These are phyloP conservation scores for Peromyscus leucopus DNA, from an alignment of 2,113 vertebrate species.

Conservation along the genomic window DNA sequence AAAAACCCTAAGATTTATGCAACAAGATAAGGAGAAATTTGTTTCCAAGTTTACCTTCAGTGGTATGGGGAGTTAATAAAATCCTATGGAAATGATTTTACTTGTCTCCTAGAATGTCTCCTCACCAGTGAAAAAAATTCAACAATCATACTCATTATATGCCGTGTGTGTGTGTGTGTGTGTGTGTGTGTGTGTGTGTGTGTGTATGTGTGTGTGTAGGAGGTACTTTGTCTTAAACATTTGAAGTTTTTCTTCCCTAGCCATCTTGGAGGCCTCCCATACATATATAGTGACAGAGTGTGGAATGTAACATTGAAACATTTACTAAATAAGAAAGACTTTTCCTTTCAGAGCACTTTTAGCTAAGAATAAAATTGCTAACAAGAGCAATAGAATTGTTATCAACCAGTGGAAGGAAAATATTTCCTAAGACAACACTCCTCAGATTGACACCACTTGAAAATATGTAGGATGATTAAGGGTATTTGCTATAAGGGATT, in stretches of 20 bases:
- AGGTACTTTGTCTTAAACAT: background rate
- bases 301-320: constrained; percentile 41
- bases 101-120: constrained; percentile 6
- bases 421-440: constrained; percentile 37
- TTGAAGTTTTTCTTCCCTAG: background rate
- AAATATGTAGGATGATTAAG: constrained; percentile 45
- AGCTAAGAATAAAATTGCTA: constrained; percentile 62
- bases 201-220: no score
- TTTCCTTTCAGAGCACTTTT: constrained; percentile 57
- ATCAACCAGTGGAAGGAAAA: background rate
- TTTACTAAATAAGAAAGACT: constrained; percentile 64
- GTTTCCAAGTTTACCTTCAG: constrained; percentile 55
- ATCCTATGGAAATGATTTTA: constrained; percentile 29
- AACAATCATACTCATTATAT: background rate
- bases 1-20: background rate
- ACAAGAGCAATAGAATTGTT: constrained; percentile 48
- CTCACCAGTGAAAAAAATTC: constrained; percentile 37
- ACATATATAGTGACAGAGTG: background rate
- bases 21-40: constrained; percentile 25
- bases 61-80: constrained; percentile 18
- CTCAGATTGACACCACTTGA: background rate
- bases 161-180: no score
- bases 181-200: no score
- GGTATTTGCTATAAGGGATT: constrained; percentile 29
- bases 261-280: background rate